A percentile compares a stretch with the other conserved stretches of the same genome.
Evolutionary conservation across 1,140 invertebrate genomes (phyloP).

Genomic region (Drosophila mojavensis): DNA sequence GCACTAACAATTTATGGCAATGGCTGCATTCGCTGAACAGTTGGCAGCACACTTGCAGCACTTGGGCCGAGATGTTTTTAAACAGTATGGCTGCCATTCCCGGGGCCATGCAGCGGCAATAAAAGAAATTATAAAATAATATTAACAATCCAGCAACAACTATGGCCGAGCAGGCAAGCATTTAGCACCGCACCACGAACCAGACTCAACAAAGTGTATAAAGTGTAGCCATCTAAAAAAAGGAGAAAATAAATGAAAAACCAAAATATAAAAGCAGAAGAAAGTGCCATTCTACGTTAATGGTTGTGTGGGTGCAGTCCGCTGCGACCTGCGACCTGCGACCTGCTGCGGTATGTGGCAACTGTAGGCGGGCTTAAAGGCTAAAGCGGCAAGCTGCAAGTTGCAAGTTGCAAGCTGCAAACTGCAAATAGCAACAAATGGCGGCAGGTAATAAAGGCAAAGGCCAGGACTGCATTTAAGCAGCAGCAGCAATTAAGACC

Average conservation of each 20-base stretch:
- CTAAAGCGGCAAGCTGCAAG: constrained; percentile 13
- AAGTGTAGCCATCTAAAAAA: constrained; percentile 38
- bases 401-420: background rate
- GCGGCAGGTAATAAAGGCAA: constrained; percentile 22
- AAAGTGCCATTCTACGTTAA: constrained; percentile 69
- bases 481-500: constrained; percentile 64
- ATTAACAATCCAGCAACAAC: constrained; percentile 68
- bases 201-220: constrained; percentile 54
- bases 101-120: constrained; percentile 30
- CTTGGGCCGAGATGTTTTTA: constrained; percentile 16
- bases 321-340: background rate
- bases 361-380: constrained; percentile 34
- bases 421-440: constrained; percentile 54
- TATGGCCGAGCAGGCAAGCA: constrained; percentile 29
- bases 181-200: constrained; percentile 41
- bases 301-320: constrained; percentile 64
- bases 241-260: constrained; percentile 16
- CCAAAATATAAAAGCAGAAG: constrained; percentile 20
- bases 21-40: constrained; percentile 7
- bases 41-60: constrained; percentile 34
- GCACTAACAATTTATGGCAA: constrained; percentile 25
- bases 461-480: constrained; percentile 56
- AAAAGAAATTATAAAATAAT: constrained; percentile 81
- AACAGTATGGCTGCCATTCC: constrained; percentile 33
- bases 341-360: background rate